Percentiles rank a stretch among this genome's conserved stretches.
Evolutionary conservation across 2,888 invertebrate genomes (phyloP).

Genomic region (Xanthostigma xanthostigma): DNA sequence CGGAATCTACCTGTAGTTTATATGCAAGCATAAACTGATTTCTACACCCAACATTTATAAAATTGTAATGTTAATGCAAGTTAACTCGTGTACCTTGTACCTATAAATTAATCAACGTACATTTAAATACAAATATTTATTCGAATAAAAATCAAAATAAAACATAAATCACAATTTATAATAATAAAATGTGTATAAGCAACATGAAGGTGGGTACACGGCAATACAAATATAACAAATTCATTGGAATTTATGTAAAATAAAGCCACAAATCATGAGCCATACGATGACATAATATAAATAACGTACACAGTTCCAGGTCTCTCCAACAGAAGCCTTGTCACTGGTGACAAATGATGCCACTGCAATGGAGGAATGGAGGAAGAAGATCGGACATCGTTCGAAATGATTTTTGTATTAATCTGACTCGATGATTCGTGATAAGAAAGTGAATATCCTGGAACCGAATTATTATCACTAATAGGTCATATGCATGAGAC

Average conservation of each 20-base stretch:
- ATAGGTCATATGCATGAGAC: too few species aligned
- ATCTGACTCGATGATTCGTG: too few species aligned
- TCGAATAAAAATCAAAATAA: conserved; percentile 2
- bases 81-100: too few species aligned
- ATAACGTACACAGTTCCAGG: conserved; percentile 13
- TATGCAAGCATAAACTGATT: too few species aligned
- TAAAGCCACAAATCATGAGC: conserved; percentile 5
- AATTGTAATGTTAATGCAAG: too few species aligned
- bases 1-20: too few species aligned
- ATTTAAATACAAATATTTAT: conserved; percentile 1
- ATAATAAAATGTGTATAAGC: neutral
- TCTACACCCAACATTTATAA: too few species aligned
- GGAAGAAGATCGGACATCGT: too few species aligned
- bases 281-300: conserved; percentile 22
- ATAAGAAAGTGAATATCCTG: too few species aligned
- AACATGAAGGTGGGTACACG: neutral
- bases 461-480: too few species aligned
- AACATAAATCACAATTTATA: conserved; percentile 1
- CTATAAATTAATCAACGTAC: neutral
- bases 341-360: conserved; percentile 28
- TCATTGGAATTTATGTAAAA: conserved; percentile 3
- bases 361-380: conserved; percentile 10
- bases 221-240: neutral
- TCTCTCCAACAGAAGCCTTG: conserved; percentile 27
- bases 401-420: too few species aligned